Base-by-base conservation (phyloP, 2,888 invertebrate genomes). In the Heterodera filipjevi region DNA sequence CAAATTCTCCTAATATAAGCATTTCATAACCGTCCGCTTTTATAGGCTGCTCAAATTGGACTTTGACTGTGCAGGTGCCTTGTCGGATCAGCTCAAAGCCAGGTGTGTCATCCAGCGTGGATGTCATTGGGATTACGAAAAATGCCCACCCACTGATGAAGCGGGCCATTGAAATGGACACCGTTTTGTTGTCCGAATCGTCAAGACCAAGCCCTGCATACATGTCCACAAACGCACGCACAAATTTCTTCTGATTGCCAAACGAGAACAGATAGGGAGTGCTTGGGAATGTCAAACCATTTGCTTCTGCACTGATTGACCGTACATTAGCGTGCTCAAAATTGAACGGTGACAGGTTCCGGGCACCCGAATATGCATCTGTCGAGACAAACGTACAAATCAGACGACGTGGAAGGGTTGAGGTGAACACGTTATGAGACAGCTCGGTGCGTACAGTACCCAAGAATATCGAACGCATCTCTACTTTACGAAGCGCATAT, bases 291-390 rank as follows among this genome's bases (percentile, higher is more conserved):
- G 46, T 46, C 30, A 72, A 30, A 5, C 72, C 72, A 35, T 53
- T 53, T 49, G 53, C 46, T 39, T 72, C 72, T 5, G 33, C 72
- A 3, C 32, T 30, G 53, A 72, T 33, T 32, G 72, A 44, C 1
- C 39, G 72, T 16, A 72, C 32, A 22, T 72, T 72, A 2, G 72
- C 72, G 53, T 72, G 33, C 22, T 72, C 72, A 39, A 35, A 72
- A 39, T 39, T 39, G n/a, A n/a, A n/a, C n/a, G n/a, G n/a, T n/a
- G n/a, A n/a, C n/a, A n/a, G n/a, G n/a, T n/a, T n/a, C n/a, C 39
- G 39, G 39, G 39, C 39, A 10, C 39, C 39, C 10, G 39, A 39
- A 39, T 39, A 39, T 39, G 39, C 39, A 10, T 39, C 39, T 10
- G 39, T 39, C 3, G 39, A 39, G 5, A 39, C 39, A 39, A 39